Base-by-base conservation (phyloP, 1,140 invertebrate species). In the Drosophila grimshawi region DNA sequence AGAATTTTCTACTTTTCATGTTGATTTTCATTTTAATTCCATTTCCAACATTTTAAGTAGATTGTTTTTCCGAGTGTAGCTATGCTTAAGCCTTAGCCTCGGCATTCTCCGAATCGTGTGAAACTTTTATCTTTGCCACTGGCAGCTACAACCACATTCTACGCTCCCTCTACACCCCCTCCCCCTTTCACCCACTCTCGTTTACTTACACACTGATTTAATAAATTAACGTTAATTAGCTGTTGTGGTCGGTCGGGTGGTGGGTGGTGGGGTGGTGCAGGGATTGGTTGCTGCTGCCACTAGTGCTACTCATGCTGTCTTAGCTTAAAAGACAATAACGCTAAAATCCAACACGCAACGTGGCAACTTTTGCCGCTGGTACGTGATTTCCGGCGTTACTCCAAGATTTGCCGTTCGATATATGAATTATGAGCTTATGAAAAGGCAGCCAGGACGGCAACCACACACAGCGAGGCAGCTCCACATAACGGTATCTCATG, bases 161-260 rank as follows among this genome's bases (percentile, higher is more conserved):
- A 27, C 10, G 4, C 27, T 4, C 39, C n/a, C 33, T 29, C 30
- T 27, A 30, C n/a, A 4, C 43, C 10, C n/a, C 5, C 41, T 39
- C 8, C 4, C 27, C n/a, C 46, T 27, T 27, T 30, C 51, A 60
- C 29, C 59, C 53, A n/a, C 35, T 11, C 67, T 70, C 72, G 85
- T 91, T 91, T 91, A 78, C 90, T 91, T 91, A 78, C 80, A 89
- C 83, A 86, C 86, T 91, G 90, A 91, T 91, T 91, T 91, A 91
- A 91, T 91, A 91, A 91, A 91, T 91, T 91, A 91, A 91, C 90
- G 90, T 91, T 91, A 91, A 91, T 91, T 91, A 91, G 90, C 90
- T 91, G 90, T 81, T 89, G 85, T 89, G 85, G 85, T 81, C 78
- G 69, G 51, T 39, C 66, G 43, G 29, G n/a, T 3, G 63, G 5